These are phyloP conservation scores for Telenomus remus DNA, from an alignment of 1,140 invertebrate species.

Conservation along the genomic window DNA sequence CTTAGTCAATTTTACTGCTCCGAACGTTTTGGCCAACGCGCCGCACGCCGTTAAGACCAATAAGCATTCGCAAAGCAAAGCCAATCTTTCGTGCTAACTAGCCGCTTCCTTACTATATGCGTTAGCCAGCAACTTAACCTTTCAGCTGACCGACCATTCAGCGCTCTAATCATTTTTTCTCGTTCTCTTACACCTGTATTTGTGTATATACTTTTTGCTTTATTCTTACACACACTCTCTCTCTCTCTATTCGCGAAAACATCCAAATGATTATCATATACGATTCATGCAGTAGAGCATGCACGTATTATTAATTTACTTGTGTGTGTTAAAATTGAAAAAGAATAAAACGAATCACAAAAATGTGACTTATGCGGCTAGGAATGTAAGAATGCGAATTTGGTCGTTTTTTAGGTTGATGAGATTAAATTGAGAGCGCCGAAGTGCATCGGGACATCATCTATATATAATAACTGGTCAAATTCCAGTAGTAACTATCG, in stretches of 20 bases:
- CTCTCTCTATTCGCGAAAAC: too few species aligned
- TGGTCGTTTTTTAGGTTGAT: too few species aligned
- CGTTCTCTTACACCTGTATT: slow-evolving; percentile 27
- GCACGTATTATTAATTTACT: too few species aligned
- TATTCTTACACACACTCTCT: too few species aligned
- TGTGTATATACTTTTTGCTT: too few species aligned
- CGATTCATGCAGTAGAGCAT: too few species aligned
- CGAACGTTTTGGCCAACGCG: slow-evolving; percentile 69
- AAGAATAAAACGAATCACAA: too few species aligned
- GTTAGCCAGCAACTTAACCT: slow-evolving; percentile 73
- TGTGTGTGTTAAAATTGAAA: too few species aligned
- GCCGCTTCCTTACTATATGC: slow-evolving; percentile 67
- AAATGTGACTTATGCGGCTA: too few species aligned
- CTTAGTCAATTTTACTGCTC: slow-evolving; percentile 74
- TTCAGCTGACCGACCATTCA: slow-evolving; percentile 66
- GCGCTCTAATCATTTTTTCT: slow-evolving; percentile 49
- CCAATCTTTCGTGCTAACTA: slow-evolving; percentile 74
- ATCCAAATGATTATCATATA: too few species aligned
- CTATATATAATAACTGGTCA: slow-evolving; percentile 74
- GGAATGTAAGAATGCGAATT: too few species aligned
- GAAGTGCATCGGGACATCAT: slow-evolving; percentile 55
- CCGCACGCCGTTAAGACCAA: slow-evolving; percentile 62
- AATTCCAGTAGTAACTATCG: slow-evolving; percentile 76
- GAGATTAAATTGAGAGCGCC: slow-evolving; percentile 22
- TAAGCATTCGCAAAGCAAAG: slow-evolving; percentile 64